Percentiles rank a stretch among this genome's conserved stretches.
Conservation (phyloP, 2,888 invertebrate species). For the Heliconius ethilla region DNA sequence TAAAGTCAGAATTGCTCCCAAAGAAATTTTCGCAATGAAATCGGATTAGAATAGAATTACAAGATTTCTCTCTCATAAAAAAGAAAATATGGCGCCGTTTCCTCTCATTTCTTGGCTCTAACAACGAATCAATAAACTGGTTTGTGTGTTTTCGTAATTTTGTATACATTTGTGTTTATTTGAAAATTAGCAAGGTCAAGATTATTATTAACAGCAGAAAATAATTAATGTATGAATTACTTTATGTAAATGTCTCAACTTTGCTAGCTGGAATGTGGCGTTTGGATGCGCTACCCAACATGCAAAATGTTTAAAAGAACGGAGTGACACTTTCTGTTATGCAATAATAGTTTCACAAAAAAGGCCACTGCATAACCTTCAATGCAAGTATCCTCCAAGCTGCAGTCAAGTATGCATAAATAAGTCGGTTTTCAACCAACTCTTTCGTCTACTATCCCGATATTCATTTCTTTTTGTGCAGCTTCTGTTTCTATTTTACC, state of each 20-base stretch:
- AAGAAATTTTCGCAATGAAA: slow-evolving; percentile 67
- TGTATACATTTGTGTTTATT: slow-evolving; percentile 2
- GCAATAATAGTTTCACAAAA: neutral
- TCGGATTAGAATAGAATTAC: slow-evolving; percentile 63
- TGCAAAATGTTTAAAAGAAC: neutral
- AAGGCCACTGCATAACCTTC: neutral
- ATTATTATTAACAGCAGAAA: neutral
- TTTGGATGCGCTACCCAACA: neutral
- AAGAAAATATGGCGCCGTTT: slow-evolving; percentile 62
- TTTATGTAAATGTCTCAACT: too few relatives aligned
- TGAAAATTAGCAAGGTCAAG: neutral
- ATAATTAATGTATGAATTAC: too few relatives aligned
- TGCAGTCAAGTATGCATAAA: slow-evolving; percentile 36
- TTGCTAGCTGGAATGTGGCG: neutral
- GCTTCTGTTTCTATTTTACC: slow-evolving; percentile 76
- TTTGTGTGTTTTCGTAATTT: slow-evolving; percentile 3
- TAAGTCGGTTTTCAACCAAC: slow-evolving; percentile 35
- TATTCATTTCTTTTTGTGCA: slow-evolving; percentile 76
- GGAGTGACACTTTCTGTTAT: neutral
- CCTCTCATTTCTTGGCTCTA: slow-evolving; percentile 48
- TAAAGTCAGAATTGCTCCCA: slow-evolving; percentile 48
- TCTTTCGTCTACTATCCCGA: slow-evolving; percentile 65
- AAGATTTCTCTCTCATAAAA: slow-evolving; percentile 51
- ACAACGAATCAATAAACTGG: slow-evolving; percentile 31
- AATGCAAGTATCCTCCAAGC: neutral